Conservation (phyloP, 1,140 invertebrate genomes). For the Trachymyrmex septentrionalis region DNA sequence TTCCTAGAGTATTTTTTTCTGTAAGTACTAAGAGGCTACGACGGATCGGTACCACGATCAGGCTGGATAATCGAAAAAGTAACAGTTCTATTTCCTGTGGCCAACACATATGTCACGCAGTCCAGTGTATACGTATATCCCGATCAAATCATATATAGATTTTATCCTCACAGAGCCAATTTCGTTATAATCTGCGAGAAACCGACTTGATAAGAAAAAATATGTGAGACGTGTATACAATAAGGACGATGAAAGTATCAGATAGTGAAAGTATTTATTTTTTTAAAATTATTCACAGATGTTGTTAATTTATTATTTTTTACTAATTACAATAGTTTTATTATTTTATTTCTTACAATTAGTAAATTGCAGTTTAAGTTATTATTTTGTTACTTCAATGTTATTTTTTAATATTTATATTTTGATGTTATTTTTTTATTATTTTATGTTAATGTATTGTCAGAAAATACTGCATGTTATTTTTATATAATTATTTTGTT, state of each 20-base stretch:
- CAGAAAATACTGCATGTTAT: background rate
- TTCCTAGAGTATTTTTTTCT: constrained; percentile 55
- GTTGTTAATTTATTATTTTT: background rate
- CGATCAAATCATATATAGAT: constrained; percentile 28
- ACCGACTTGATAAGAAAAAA: constrained; percentile 57
- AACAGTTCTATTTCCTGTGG: constrained; percentile 57
- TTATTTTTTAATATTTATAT: background rate
- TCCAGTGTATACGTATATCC: constrained; percentile 20
- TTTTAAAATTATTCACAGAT: background rate
- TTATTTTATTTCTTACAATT: background rate
- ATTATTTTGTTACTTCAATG: background rate
- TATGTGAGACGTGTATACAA: constrained; percentile 11
- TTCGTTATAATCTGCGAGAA: constrained; percentile 62
- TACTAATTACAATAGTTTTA: background rate
- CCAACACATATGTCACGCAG: background rate
- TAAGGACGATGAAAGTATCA: background rate
- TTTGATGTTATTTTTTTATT: background rate
- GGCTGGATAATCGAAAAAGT: constrained; percentile 55
- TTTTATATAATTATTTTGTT: background rate
- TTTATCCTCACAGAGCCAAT: constrained; percentile 54
- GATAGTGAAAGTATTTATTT: background rate
- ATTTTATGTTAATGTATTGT: constrained; percentile 7
- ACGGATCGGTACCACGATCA: constrained; percentile 23
- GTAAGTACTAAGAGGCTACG: constrained; percentile 33
- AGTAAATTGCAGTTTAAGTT: background rate